Percentiles rank a stretch among this genome's conserved stretches.
phyloP scores from a whole-genome alignment of 2,797 vertebrate genomes.

The Acanthis flammea region DNA sequence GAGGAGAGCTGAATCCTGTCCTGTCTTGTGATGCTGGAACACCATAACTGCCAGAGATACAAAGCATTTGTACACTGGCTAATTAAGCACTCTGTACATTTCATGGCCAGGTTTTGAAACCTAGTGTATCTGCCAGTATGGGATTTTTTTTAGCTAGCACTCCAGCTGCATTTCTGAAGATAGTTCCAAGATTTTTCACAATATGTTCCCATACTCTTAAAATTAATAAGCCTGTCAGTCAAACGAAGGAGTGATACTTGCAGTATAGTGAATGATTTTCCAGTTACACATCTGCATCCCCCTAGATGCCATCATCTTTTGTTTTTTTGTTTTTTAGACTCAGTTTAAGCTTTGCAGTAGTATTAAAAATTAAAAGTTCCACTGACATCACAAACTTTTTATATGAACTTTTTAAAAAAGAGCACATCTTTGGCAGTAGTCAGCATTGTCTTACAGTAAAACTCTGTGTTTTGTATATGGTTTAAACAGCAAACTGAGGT shows the following conservation, averaged over 20 bases:
- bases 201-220: background rate
- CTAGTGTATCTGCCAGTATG: background rate
- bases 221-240: slow-evolving; percentile 10
- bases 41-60: background rate
- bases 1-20: background rate
- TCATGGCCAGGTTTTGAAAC: background rate
- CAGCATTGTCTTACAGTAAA: too few species aligned
- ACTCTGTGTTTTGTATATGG: background rate
- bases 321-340: background rate
- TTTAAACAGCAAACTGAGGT: background rate
- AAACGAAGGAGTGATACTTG: background rate
- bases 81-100: background rate
- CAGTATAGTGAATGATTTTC: background rate
- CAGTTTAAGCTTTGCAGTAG: background rate
- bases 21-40: background rate
- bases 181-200: slow-evolving; percentile 7
- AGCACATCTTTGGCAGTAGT: background rate
- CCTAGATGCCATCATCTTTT: background rate
- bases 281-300: background rate
- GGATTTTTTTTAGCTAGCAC: background rate
- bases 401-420: background rate
- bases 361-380: background rate
- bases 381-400: background rate
- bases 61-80: background rate
- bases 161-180: slow-evolving; percentile 10